A percentile compares a stretch with the other conserved stretches of the same genome.
Conservation (phyloP, 1,140 invertebrate genomes). For the Leucophenga varia region DNA sequence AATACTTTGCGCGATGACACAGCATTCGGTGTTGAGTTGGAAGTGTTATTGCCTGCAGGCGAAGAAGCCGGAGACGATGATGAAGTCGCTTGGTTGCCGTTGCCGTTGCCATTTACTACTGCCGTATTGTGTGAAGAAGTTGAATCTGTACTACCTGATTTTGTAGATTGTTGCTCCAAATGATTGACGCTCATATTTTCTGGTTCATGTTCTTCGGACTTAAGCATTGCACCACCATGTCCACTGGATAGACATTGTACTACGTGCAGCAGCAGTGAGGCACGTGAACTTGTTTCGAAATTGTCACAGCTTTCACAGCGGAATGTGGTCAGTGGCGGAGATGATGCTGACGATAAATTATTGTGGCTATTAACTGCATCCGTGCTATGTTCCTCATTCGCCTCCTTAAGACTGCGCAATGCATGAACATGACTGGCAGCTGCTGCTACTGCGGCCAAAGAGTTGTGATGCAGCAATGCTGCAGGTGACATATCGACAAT, state of each 20-base stretch:
- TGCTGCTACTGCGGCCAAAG: conserved; percentile 28
- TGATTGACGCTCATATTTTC: conserved; percentile 46
- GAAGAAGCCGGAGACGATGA: conserved; percentile 49
- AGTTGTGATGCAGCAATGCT: conserved; percentile 44
- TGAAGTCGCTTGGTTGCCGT: conserved; percentile 52
- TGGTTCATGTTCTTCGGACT: conserved; percentile 41
- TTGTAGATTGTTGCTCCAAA: conserved; percentile 38
- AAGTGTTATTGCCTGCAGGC: conserved; percentile 56
- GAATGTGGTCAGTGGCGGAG: conserved; percentile 56
- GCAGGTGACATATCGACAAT: conserved; percentile 52
- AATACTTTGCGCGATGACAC: conserved; percentile 77
- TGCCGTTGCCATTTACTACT: conserved; percentile 10
- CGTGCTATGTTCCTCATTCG: conserved; percentile 24
- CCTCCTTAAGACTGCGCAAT: conserved; percentile 14
- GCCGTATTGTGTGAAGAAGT: neutral
- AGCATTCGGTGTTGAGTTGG: conserved; percentile 61
- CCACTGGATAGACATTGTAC: conserved; percentile 60
- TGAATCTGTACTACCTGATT: conserved; percentile 47
- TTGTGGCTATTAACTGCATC: conserved; percentile 36
- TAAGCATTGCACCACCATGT: conserved; percentile 37
- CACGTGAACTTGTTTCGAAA: conserved; percentile 66
- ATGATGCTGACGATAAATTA: conserved; percentile 40
- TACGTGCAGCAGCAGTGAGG: conserved; percentile 64
- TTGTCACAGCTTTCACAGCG: conserved; percentile 69
- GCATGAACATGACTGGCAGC: conserved; percentile 15